Evolutionary conservation across 2,888 invertebrate genomes (phyloP).

Genomic region (Nudaria mundana): DNA sequence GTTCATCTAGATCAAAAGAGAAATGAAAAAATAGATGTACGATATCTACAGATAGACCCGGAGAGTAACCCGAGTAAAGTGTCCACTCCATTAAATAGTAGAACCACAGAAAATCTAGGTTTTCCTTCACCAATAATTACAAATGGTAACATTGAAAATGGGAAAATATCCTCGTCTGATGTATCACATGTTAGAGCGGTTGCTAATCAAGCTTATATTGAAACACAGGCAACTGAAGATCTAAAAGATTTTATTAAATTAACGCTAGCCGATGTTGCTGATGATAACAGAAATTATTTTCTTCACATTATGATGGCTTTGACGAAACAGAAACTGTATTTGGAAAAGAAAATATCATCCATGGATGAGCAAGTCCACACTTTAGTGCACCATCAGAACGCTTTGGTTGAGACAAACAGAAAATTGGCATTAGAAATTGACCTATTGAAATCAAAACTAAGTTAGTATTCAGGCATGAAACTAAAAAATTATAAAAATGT

Average conservation of each 20-base stretch:
- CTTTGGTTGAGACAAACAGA: conserved; percentile 73
- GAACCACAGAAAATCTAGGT: conserved; percentile 47
- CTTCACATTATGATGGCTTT: conserved; percentile 74
- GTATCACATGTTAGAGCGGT: conserved; percentile 40
- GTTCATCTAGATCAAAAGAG: conserved; percentile 46
- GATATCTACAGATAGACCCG: conserved; percentile 47
- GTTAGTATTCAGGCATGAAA: conserved; percentile 22
- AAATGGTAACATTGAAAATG: conserved; percentile 54
- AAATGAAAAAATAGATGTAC: conserved; percentile 51
- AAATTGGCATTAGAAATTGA: conserved; percentile 72
- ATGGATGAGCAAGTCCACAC: conserved; percentile 60
- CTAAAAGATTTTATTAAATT: conserved; percentile 69
- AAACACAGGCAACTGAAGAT: conserved; percentile 54
- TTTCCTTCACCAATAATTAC: conserved; percentile 54
- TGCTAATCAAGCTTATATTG: conserved; percentile 29
- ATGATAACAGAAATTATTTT: conserved; percentile 69
- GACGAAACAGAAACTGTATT: conserved; percentile 70
- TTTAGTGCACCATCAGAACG: conserved; percentile 60
- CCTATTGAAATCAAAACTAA: conserved; percentile 58
- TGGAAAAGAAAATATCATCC: conserved; percentile 62
- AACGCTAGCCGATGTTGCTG: conserved; percentile 60
- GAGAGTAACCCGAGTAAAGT: conserved; percentile 64
- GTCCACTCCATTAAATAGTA: conserved; percentile 65
- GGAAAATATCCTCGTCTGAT: conserved; percentile 38
- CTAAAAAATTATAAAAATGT: conserved; percentile 2